Evolutionary conservation across 2,113 vertebrate species (phyloP).

Genomic region (Sigmodon hispidus): DNA sequence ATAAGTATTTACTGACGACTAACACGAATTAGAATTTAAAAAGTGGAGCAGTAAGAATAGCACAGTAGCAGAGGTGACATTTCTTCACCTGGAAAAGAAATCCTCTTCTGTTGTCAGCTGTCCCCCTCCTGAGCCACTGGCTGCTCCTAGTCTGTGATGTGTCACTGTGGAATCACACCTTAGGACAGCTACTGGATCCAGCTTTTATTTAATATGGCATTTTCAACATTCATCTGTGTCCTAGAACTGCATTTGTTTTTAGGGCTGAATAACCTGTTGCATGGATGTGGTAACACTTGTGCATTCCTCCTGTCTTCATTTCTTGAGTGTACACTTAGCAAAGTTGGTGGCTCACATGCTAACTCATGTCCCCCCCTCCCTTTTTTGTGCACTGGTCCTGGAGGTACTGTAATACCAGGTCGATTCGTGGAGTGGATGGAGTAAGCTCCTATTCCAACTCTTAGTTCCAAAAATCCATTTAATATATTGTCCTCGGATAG

Average conservation of each 20-base stretch:
- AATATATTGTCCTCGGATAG: too few relatives aligned
- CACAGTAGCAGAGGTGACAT: slow-evolving; percentile 4
- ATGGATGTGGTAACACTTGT: not conserved
- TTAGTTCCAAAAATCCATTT: too few relatives aligned
- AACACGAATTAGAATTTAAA: not conserved
- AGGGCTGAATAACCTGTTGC: not conserved
- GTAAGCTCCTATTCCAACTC: too few relatives aligned
- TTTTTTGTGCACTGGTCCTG: too few relatives aligned
- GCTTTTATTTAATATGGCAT: not conserved
- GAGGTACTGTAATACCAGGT: too few relatives aligned
- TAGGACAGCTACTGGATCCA: not conserved
- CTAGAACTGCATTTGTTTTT: slow-evolving; percentile 49
- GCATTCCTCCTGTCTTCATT: not conserved
- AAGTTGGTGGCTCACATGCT: not conserved
- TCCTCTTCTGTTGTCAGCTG: not conserved
- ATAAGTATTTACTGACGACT: slow-evolving; percentile 20
- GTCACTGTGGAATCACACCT: not conserved
- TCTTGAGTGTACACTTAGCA: not conserved
- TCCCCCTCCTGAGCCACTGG: not conserved
- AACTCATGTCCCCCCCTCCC: not conserved
- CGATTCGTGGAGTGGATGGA: too few relatives aligned
- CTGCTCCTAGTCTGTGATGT: not conserved
- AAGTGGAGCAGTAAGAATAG: not conserved
- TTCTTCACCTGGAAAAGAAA: slow-evolving; percentile 3
- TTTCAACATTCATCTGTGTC: not conserved